phyloP scores from a whole-genome alignment of 2,888 invertebrate genomes.

The Melinaea marsaeus region DNA sequence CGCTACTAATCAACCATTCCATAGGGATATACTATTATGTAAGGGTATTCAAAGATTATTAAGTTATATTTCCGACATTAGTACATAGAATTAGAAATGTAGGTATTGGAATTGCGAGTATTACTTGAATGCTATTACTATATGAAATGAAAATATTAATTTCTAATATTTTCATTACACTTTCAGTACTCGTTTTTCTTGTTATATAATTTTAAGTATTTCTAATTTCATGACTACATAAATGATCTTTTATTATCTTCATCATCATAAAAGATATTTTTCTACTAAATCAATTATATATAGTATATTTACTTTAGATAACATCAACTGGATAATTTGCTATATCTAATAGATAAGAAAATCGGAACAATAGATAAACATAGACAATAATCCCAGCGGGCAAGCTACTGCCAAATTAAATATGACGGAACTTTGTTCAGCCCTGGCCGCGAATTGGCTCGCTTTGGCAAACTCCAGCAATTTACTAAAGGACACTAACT shows the following conservation, averaged over 20 bases:
- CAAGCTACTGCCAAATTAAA: constrained; percentile 43
- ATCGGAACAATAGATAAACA: constrained; percentile 22
- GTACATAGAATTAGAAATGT: no score
- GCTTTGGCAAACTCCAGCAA: constrained; percentile 37
- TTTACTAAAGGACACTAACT: constrained; percentile 36
- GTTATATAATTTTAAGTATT: no score
- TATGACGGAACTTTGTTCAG: constrained; percentile 40
- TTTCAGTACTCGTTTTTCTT: no score
- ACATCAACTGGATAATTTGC: not conserved
- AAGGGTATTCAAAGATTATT: not conserved
- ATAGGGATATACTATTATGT: not conserved
- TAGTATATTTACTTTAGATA: no score
- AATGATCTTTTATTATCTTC: no score
- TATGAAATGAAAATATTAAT: no score
- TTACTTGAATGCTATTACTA: no score
- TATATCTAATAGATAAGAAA: constrained; percentile 12
- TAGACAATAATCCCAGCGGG: constrained; percentile 26
- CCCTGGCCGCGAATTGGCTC: constrained; percentile 37
- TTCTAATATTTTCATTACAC: no score
- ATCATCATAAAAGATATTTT: no score
- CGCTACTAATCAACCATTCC: constrained; percentile 18
- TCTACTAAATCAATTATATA: no score
- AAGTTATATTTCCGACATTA: not conserved
- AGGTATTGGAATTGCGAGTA: no score
- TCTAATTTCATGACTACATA: no score